phyloP scores from a whole-genome alignment of 2,888 invertebrate species.

The Anthophora plumipes region DNA sequence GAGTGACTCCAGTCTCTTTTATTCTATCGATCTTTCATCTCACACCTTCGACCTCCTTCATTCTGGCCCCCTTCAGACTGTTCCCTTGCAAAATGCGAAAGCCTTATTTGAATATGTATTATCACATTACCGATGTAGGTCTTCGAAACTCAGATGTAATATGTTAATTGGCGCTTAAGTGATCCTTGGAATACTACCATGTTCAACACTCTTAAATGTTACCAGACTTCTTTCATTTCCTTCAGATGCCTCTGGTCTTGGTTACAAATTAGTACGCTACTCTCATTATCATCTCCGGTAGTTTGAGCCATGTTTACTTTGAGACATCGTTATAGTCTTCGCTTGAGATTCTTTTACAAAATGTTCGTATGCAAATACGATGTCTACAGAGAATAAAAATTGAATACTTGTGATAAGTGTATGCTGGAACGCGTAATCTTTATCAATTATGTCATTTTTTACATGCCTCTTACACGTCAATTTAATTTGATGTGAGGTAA shows the following conservation, averaged over 20 bases:
- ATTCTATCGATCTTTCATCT: conserved; percentile 45
- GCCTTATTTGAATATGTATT: conserved; percentile 50
- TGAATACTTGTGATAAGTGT: no score
- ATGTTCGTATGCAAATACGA: neutral
- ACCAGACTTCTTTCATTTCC: conserved; percentile 54
- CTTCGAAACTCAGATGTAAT: conserved; percentile 39
- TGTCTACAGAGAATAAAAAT: neutral
- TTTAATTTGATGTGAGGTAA: no score
- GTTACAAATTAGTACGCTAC: conserved; percentile 61
- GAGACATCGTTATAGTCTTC: neutral
- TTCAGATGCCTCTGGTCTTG: conserved; percentile 35
- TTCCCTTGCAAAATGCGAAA: conserved; percentile 9
- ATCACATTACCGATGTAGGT: conserved; percentile 23
- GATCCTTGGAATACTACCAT: conserved; percentile 18
- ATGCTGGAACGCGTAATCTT: no score
- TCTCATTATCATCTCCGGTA: conserved; percentile 24
- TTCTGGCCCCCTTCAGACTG: neutral
- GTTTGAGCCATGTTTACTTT: neutral
- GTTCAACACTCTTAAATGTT: conserved; percentile 29
- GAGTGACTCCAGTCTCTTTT: conserved; percentile 15
- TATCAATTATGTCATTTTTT: no score
- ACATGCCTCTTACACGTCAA: no score
- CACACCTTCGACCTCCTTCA: conserved; percentile 14
- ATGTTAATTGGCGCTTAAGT: conserved; percentile 47
- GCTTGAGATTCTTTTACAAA: neutral